Evolutionary conservation across 2,113 vertebrate genomes (phyloP).

Genomic region (Myiozetetes cayanensis): DNA sequence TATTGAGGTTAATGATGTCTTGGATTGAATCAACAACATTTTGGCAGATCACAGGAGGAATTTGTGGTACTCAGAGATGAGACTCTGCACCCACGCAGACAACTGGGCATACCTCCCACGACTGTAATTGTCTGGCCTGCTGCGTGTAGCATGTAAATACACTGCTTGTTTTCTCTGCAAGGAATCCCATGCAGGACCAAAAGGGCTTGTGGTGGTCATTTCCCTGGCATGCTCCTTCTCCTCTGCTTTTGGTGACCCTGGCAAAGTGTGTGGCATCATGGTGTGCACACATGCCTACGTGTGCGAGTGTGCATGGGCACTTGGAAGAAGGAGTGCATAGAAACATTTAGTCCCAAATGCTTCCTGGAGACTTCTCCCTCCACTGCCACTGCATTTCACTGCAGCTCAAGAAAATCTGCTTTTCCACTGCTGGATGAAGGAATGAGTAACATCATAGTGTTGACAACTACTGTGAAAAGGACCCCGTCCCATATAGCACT

Average conservation of each 20-base stretch:
- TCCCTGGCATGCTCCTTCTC: background rate
- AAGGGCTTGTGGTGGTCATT: background rate
- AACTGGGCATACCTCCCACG: background rate
- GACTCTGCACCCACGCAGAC: background rate
- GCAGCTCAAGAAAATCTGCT: background rate
- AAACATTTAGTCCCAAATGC: background rate
- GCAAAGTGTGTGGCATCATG: fast-evolving
- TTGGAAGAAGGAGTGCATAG: fast-evolving
- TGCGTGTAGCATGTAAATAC: background rate
- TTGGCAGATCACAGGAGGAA: background rate
- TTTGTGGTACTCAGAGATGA: conserved; percentile 1
- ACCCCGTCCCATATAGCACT: background rate
- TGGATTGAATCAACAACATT: background rate
- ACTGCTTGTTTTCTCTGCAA: background rate
- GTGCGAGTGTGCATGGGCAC: fast-evolving
- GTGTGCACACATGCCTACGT: fast-evolving
- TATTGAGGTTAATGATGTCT: background rate
- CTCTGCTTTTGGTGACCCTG: fast-evolving
- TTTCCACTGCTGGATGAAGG: background rate
- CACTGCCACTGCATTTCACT: background rate
- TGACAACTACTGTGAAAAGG: background rate
- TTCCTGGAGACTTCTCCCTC: background rate
- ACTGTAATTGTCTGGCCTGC: background rate
- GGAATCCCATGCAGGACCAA: background rate
- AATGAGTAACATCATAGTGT: background rate